Conservation (phyloP, 2,113 vertebrate species). For the Rhegmatorhina hoffmannsi region DNA sequence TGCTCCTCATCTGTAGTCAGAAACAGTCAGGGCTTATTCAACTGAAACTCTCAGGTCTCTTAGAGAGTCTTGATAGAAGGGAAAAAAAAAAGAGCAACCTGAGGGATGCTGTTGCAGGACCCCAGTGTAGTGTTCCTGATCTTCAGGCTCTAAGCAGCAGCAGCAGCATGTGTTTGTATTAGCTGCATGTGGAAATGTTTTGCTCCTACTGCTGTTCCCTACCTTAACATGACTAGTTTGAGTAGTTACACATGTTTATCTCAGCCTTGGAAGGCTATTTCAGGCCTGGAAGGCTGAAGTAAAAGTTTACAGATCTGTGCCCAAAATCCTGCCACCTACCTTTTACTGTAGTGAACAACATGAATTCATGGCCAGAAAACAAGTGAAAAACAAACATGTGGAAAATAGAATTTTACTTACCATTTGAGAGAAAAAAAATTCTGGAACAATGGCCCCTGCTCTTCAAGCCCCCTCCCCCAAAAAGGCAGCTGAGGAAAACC, state of each 20-base stretch:
- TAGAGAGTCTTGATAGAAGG: neutral
- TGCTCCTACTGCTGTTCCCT: neutral
- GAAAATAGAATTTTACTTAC: conserved; percentile 12
- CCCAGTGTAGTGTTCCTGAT: neutral
- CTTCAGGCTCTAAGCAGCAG: neutral
- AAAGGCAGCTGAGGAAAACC: neutral
- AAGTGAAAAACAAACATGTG: neutral
- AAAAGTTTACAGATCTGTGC: neutral
- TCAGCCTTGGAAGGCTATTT: neutral
- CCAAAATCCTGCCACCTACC: neutral
- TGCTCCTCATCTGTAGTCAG: neutral
- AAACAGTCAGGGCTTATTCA: neutral
- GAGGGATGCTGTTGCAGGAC: neutral
- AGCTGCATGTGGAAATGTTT: neutral
- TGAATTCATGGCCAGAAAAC: neutral
- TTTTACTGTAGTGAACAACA: neutral
- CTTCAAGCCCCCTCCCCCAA: neutral
- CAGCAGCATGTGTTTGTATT: neutral
- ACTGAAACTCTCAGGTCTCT: neutral
- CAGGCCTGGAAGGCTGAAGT: neutral
- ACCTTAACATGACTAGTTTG: neutral
- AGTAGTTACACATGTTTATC: neutral
- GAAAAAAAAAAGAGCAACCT: rapidly evolving
- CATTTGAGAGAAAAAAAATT: neutral
- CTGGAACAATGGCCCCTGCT: neutral